A percentile compares a stretch with the other conserved stretches of the same genome.
Evolutionary conservation across 2,797 vertebrate genomes (phyloP).

Genomic region (Hypotaenidia okinawae): DNA sequence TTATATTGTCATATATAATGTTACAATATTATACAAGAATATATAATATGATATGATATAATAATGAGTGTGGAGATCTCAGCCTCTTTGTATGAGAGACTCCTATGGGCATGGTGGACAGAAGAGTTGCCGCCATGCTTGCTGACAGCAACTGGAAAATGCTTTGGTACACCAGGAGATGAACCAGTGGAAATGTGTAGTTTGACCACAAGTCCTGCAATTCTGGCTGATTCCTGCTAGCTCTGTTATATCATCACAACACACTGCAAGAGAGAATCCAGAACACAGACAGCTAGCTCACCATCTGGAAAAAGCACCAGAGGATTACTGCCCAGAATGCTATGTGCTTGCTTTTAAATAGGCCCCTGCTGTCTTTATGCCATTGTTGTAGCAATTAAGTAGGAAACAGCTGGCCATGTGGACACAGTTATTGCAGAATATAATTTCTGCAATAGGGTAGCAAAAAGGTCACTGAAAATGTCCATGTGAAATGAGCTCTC

Average conservation of each 20-base stretch:
- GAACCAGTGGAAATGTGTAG: background rate
- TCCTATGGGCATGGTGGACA: background rate
- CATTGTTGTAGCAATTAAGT: constrained; percentile 23
- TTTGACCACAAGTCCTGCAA: background rate
- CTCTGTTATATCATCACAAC: background rate
- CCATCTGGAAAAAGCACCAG: constrained; percentile 19
- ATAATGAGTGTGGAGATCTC: background rate
- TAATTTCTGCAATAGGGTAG: constrained; percentile 14
- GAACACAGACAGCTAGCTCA: background rate
- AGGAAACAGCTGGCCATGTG: constrained; percentile 28
- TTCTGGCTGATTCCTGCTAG: background rate
- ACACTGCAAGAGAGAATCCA: background rate
- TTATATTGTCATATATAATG: no score
- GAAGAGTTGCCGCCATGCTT: background rate
- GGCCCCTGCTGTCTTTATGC: background rate
- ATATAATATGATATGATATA: no score
- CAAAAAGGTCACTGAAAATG: constrained; percentile 12
- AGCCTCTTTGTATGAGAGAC: background rate
- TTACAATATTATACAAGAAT: no score
- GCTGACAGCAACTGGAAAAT: background rate
- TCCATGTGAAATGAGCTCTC: constrained; percentile 1
- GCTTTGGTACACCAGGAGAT: background rate
- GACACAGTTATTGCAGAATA: constrained; percentile 50
- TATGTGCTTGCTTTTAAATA: background rate
- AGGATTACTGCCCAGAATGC: constrained; percentile 24